Evolutionary conservation across 2,113 vertebrate species (phyloP).

Genomic region (Grantiella picta): DNA sequence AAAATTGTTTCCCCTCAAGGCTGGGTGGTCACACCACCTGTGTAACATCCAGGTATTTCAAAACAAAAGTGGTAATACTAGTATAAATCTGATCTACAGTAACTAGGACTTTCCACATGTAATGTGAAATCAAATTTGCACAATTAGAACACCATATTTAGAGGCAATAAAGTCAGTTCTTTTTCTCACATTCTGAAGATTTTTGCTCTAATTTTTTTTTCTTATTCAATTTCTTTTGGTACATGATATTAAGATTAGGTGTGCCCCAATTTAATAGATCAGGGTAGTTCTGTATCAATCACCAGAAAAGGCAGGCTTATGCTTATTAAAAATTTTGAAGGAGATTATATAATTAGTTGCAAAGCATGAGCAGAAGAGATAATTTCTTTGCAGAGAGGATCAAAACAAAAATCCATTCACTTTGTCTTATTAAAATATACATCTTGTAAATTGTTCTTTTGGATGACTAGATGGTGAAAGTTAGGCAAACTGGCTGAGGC

Average conservation of each 20-base stretch:
- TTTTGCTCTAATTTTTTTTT: neutral
- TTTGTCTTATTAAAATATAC: neutral
- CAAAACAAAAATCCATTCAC: neutral
- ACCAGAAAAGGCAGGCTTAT: neutral
- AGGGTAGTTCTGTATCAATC: neutral
- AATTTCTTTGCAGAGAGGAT: neutral
- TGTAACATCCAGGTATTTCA: conserved; percentile 25
- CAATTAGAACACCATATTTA: neutral
- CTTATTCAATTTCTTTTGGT: neutral
- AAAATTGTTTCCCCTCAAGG: neutral
- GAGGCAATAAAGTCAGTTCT: neutral
- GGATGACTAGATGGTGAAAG: neutral
- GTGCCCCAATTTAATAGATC: neutral
- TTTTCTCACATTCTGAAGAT: neutral
- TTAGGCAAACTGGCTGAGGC: neutral
- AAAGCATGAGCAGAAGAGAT: neutral
- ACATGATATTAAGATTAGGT: neutral
- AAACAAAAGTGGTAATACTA: conserved; percentile 9
- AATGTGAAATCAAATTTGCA: neutral
- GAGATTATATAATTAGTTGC: neutral
- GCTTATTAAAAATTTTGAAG: neutral
- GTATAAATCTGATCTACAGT: neutral
- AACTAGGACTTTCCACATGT: neutral
- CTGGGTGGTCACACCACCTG: neutral
- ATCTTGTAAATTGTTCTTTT: neutral